Base-by-base conservation (phyloP, 2,797 vertebrate genomes). In the Allobates femoralis region DNA sequence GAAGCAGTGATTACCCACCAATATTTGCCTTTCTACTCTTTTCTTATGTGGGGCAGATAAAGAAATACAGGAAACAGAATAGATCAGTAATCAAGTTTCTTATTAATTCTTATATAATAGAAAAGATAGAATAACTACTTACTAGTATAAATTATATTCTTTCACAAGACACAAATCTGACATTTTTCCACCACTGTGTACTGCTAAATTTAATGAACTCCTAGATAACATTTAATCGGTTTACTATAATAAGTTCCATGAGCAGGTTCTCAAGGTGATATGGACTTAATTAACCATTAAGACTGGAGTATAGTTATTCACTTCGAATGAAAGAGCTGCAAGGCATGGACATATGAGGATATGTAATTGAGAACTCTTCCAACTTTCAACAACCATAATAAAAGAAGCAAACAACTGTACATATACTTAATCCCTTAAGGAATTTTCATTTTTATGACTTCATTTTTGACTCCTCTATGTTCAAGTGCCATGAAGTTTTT, bases 261-360 rank as follows among this genome's bases (percentile, higher is more conserved):
- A 34, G 51, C 19, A 34, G 28, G 28, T 12, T 34, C 51, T 55
- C 75, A 56, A 56, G 26, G 75, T 77, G 30, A 77, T 77, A 56
- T 32, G 19, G 75, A 23, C 51, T 32, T 77, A 77, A 77, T 56
- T 34, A 77, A 56, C 26, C 28, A 56, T 77, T 55, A n/a, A 18
- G 26, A 55, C 18, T 11, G 12, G 16, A 30, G 3, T 76, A 8
- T 55, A 32, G 26, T 62, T 37, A 34, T n/a, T 16, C 18, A 67
- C 28, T 32, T 67, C 32, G 64, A 67, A 67, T 15, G 23, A 67
- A 28, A 28, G 28, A 15, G 62, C 62, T 64, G 26, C 26, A 64
- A 34, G 64, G 16, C 15, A 67, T 67, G 16, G 64, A 3, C 30
- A 67, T 67, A 32, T 8, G 30, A 11, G 30, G 5, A 67, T n/a